A percentile compares a stretch with the other conserved stretches of the same genome.
Conservation (phyloP, 2,888 invertebrate genomes). For the Amiota minor region DNA sequence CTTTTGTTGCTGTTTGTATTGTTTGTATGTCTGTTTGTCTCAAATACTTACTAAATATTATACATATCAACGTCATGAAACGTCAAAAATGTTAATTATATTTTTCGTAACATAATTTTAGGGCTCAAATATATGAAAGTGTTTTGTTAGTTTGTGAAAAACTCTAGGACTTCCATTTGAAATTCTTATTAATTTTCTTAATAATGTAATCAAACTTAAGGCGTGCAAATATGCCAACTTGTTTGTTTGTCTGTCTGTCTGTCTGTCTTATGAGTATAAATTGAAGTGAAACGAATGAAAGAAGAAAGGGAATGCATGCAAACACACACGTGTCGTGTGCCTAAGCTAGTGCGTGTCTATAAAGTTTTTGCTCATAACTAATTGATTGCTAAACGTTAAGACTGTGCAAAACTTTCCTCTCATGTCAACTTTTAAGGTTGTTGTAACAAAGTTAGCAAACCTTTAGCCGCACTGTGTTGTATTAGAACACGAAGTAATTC, state of each 20-base stretch:
- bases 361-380: slow-evolving; percentile 8
- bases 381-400: slow-evolving; percentile 3
- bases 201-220: slow-evolving; percentile 8
- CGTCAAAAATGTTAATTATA: too few relatives aligned
- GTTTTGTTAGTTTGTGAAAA: background rate
- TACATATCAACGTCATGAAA: background rate
- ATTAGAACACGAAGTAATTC: too few relatives aligned
- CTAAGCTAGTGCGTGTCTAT: slow-evolving; percentile 10
- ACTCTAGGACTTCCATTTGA: background rate
- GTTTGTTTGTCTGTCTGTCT: background rate
- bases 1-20: background rate
- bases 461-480: too few relatives aligned
- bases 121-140: background rate
- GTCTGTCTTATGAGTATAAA: too few relatives aligned
- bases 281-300: too few relatives aligned
- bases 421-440: background rate
- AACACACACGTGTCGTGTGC: background rate
- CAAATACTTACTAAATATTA: background rate
- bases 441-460: too few relatives aligned
- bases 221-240: background rate
- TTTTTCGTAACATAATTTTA: slow-evolving; percentile 23
- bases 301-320: too few relatives aligned
- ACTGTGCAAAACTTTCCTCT: background rate
- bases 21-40: background rate
- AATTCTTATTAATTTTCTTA: background rate